Conservation (phyloP, 2,888 invertebrate genomes). For the Chromoteleia sp. region DNA sequence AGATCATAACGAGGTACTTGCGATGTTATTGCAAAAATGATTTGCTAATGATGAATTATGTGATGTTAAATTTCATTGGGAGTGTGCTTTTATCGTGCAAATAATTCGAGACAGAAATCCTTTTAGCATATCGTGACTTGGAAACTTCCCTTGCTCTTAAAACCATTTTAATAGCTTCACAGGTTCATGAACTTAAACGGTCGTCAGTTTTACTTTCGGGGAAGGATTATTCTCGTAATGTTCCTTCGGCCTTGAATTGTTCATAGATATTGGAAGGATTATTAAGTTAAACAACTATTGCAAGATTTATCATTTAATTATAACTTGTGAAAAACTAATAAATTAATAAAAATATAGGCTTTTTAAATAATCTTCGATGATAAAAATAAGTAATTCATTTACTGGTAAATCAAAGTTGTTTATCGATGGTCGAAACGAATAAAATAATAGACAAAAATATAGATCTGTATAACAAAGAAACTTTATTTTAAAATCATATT, state of each 20-base stretch:
- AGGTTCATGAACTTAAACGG: constrained; percentile 67
- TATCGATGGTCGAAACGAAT: background rate
- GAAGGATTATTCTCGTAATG: constrained; percentile 51
- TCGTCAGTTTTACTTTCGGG: constrained; percentile 64
- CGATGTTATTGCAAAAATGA: too few relatives aligned
- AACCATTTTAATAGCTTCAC: constrained; percentile 72
- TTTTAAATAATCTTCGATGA: too few relatives aligned
- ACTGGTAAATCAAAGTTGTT: too few relatives aligned
- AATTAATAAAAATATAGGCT: too few relatives aligned
- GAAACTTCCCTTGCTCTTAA: constrained; percentile 65
- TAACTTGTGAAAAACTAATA: too few relatives aligned
- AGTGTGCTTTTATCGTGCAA: constrained; percentile 49
- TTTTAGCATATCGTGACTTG: constrained; percentile 69
- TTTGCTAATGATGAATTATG: constrained; percentile 34
- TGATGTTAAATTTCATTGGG: constrained; percentile 54
- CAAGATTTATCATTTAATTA: background rate
- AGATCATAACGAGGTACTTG: too few relatives aligned
- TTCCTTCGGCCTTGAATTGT: constrained; percentile 55
- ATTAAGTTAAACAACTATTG: constrained; percentile 40
- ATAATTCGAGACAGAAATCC: constrained; percentile 65
- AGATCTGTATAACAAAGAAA: too few relatives aligned
- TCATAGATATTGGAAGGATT: constrained; percentile 26
- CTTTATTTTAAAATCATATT: too few relatives aligned
- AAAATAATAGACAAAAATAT: too few relatives aligned
- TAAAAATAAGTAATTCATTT: too few relatives aligned